Base-by-base conservation (phyloP, 2,113 vertebrate genomes). In the Datnioides undecimradiatus region DNA sequence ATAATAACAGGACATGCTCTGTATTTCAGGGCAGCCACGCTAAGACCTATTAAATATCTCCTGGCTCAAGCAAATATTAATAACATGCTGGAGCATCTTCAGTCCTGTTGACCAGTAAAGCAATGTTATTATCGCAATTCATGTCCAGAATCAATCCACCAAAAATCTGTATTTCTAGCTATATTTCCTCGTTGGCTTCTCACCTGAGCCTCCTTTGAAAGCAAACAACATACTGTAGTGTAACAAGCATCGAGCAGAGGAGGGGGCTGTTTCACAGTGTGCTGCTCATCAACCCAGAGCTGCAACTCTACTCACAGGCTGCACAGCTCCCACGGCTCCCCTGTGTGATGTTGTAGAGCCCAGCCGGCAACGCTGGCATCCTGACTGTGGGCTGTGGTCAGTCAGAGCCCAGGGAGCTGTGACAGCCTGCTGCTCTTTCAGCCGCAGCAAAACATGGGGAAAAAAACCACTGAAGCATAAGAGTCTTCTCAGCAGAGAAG, bases 381-480 rank as follows among this genome's bases (percentile, higher is more conserved):
- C 83, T 85, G 79, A 72, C 82, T 76, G 58, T 67, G 79, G 88
- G 85, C 74, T 81, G 85, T 87, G 87, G 92, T 93, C 91, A 92
- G 90, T 83, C 79, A 64, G 82, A 88, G 89, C 86, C 88, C 75
- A 76, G 85, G 87, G 88, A 88, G 86, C 80, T 73, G 79, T 90
- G 90, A 90, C 89, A 91, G 84, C 82, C 84, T 86, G 90, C 84
- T 91, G 90, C 87, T 93, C 86, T 85, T 79, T 92, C 87, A 88
- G 82, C 91, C 81, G 9, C 77, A 84, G 51, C 59, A 36, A 76
- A 55, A 59, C 69, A 54, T 0, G 5, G 19, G 8, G 19, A 12
- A 12, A 0, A 46, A n/a, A 57, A 86, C 59, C 80, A 89, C 64
- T 84, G 87, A 81, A 87, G 79, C 71, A 52, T 34, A 57, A 69